Base-by-base conservation (phyloP, 2,113 vertebrate genomes). In the Scomber colias region DNA sequence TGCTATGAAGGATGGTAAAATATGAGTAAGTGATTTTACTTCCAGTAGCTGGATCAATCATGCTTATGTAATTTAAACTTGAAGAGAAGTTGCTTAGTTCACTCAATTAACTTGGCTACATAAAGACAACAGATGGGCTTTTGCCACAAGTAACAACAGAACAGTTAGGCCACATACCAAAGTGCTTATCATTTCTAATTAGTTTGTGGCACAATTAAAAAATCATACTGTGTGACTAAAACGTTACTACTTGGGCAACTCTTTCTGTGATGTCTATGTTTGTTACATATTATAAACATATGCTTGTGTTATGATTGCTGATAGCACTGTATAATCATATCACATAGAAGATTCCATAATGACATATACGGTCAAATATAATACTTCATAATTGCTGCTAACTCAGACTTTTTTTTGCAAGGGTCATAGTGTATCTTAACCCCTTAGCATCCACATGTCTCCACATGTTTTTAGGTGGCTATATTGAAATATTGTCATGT, bases 101-200 rank as follows among this genome's bases (percentile, higher is more conserved):
- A 79, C 45, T 76, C 46, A 78, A 50, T 87, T 54, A 78, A 31
- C 54, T 79, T 51, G 45, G 24, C 49, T 19, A 16, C 59, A 71
- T 65, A 57, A 62, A 48, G 61, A 72, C 40, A 67, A 13, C 65
- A 89, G 76, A 79, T 76, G 66, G 71, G 16, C 46, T 64, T 77
- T 62, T 13, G 31, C 56, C 35, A 56, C 73, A 76, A 87, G 75
- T 71, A 87, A 87, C 71, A 76, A 75, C 61, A 75, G 49, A 49
- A 24, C 72, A 83, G 85, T 81, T 82, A 84, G 62, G 27, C 54
- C 45, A 48, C 56, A 65, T 86, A 70, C 54, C 72, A 64, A 89
- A 81, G 70, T 73, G 13, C 70, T 66, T 45, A 79, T 72, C 27
- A 65, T 63, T 86, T 84, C 77, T 71, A 81, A 87, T 80, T 56